Percentiles rank a stretch among this genome's conserved stretches.
These are phyloP conservation scores for Ciconia boyciana DNA, from an alignment of 2,113 vertebrate genomes.

Conservation along the genomic window DNA sequence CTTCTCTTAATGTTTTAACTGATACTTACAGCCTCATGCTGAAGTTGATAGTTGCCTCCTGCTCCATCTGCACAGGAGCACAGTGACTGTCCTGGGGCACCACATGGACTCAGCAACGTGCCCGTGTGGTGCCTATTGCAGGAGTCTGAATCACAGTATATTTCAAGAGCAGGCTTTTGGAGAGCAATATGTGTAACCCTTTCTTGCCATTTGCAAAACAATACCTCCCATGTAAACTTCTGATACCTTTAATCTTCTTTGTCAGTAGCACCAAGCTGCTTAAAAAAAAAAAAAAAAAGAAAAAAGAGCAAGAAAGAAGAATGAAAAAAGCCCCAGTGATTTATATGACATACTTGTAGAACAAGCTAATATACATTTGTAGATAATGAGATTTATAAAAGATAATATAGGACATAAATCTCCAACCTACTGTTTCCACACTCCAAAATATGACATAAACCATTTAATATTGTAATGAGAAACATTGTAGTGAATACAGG, in stretches of 20 bases:
- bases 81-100: background rate
- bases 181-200: background rate
- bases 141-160: background rate
- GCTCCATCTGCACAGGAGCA: background rate
- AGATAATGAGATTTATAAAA: slow-evolving; percentile 63
- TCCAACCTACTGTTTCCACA: slow-evolving; percentile 37
- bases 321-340: background rate
- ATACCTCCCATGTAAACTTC: background rate
- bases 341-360: slow-evolving; percentile 52
- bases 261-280: background rate
- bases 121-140: background rate
- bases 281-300: background rate
- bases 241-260: background rate
- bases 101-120: background rate
- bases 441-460: slow-evolving; percentile 60
- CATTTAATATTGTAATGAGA: slow-evolving; percentile 65
- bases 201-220: background rate
- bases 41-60: background rate
- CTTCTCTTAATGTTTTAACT: background rate
- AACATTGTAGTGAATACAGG: background rate
- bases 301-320: background rate
- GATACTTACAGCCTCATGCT: background rate
- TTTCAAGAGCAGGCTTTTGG: background rate
- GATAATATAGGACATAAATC: slow-evolving; percentile 64
- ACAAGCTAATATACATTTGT: slow-evolving; percentile 28